Conservation (phyloP, 2,797 vertebrate species). For the Melanotaenia maccullochi region DNA sequence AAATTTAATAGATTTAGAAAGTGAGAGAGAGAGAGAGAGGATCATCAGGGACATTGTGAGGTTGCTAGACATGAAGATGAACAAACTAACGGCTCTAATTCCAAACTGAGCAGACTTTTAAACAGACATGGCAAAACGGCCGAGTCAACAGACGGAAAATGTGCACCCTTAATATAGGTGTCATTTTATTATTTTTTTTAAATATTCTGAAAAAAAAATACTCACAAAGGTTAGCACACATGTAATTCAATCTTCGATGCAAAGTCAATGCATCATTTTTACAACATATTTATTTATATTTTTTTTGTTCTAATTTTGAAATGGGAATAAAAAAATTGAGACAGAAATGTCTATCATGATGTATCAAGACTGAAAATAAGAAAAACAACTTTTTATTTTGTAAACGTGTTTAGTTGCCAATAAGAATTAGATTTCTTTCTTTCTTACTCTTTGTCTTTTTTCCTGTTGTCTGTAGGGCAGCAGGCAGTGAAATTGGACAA, state of each 20-base stretch:
- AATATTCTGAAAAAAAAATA: no score
- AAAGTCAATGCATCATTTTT: no score
- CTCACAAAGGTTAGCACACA: no score
- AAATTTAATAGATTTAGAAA: constrained; percentile 28
- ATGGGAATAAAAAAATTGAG: neutral
- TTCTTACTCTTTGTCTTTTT: neutral
- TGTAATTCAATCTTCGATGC: no score
- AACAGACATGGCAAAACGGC: no score
- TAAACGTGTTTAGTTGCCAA: neutral
- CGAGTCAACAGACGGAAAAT: no score
- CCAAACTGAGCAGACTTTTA: neutral
- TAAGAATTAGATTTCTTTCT: constrained; percentile 6
- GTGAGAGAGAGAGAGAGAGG: no score
- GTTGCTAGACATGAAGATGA: neutral
- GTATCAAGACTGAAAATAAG: neutral
- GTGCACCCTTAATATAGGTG: no score
- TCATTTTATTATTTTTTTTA: no score
- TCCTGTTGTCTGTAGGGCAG: constrained; percentile 81
- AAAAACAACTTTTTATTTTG: neutral
- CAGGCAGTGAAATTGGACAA: constrained; percentile 83
- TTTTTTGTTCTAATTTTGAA: neutral
- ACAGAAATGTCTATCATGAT: neutral
- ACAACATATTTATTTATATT: neutral
- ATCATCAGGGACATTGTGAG: neutral
- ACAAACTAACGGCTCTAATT: neutral